A percentile compares a stretch with the other conserved stretches of the same genome.
Evolutionary conservation across 2,113 vertebrate species (phyloP).

Genomic region (Ailurus styani): DNA sequence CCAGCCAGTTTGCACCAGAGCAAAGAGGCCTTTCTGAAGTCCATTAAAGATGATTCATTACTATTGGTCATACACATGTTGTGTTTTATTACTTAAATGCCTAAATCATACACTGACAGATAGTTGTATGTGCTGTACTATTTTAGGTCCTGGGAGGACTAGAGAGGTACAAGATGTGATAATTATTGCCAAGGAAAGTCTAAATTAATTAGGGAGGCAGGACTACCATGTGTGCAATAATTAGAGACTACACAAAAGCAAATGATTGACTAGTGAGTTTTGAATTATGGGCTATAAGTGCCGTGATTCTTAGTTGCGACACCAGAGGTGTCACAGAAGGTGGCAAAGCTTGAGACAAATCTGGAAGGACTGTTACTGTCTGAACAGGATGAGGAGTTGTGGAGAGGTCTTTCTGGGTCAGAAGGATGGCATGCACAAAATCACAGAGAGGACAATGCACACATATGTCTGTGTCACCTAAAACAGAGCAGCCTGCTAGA

Average conservation of each 20-base stretch:
- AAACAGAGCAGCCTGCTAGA: background rate
- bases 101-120: slow-evolving; percentile 39
- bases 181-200: slow-evolving; percentile 3
- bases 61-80: background rate
- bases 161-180: background rate
- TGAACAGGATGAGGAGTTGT: background rate
- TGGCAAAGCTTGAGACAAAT: background rate
- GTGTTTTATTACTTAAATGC: slow-evolving; percentile 48
- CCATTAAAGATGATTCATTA: slow-evolving; percentile 59
- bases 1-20: slow-evolving; percentile 8
- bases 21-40: slow-evolving; percentile 21
- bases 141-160: slow-evolving; percentile 12
- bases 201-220: slow-evolving; percentile 40
- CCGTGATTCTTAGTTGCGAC: background rate
- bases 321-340: background rate
- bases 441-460: background rate
- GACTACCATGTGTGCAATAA: background rate
- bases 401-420: background rate
- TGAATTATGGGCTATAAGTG: background rate
- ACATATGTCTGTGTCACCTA: background rate
- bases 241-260: background rate
- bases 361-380: background rate
- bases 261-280: background rate
- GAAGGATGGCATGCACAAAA: background rate
- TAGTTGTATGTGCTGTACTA: background rate